These are phyloP conservation scores for Lytechinus variegatus DNA, from an alignment of 35 echinoderm and acorn worm species.

Conservation along the genomic window DNA sequence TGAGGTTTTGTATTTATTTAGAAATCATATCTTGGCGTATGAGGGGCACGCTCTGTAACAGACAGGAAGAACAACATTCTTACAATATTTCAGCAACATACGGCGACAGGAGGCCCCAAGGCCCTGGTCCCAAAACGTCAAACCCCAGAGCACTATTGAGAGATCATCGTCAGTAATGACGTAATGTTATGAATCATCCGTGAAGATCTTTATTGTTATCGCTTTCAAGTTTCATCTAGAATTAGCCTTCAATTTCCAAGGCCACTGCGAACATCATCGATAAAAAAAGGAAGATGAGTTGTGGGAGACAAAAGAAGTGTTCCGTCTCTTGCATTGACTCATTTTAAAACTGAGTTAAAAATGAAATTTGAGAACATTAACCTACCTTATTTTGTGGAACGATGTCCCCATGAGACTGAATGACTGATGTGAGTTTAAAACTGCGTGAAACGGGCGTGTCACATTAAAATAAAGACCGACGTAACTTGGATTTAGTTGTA, in stretches of 20 bases:
- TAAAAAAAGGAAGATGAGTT: not conserved
- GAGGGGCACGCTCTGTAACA: not conserved
- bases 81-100: not conserved
- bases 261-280: not conserved
- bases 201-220: not conserved
- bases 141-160: not conserved
- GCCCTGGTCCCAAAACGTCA: not conserved
- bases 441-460: too few relatives aligned
- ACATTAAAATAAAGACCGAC: too few relatives aligned
- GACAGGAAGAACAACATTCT: slow-evolving; percentile 3
- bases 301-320: not conserved
- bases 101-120: not conserved
- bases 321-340: not conserved
- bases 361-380: not conserved
- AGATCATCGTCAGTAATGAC: not conserved
- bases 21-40: not conserved
- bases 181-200: not conserved
- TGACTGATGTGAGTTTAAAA: too few relatives aligned
- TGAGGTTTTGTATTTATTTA: not conserved
- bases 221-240: not conserved
- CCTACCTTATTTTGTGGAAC: not conserved
- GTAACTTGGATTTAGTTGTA: too few relatives aligned
- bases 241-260: not conserved
- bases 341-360: not conserved
- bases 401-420: too few relatives aligned